Conservation (phyloP, 2,113 vertebrate species). For the Antechinus flavipes region DNA sequence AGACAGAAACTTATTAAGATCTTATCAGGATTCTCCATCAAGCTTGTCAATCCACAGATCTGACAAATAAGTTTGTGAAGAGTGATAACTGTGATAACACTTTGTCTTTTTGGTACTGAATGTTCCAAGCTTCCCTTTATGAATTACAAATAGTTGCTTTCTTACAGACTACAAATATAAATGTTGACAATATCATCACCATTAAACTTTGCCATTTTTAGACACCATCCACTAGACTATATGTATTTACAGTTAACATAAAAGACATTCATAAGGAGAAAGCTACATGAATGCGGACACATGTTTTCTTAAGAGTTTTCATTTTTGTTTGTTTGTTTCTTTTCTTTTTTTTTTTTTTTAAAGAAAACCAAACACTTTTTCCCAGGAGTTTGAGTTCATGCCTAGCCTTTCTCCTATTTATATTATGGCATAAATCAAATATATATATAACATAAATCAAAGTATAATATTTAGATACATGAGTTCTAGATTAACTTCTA, state of each 20-base stretch:
- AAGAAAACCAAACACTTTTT: constrained; percentile 1
- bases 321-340: constrained; percentile 20
- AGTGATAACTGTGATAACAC: constrained; percentile 55
- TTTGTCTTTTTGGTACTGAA: constrained; percentile 43
- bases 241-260: constrained; percentile 32
- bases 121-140: constrained; percentile 55
- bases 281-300: constrained; percentile 28
- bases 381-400: constrained; percentile 5
- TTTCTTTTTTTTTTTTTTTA: background rate
- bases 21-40: constrained; percentile 45
- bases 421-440: background rate
- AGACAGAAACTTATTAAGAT: constrained; percentile 18
- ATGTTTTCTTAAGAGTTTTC: constrained; percentile 11
- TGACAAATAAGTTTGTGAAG: constrained; percentile 65
- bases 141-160: constrained; percentile 72
- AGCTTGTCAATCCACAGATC: constrained; percentile 48
- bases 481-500: constrained; percentile 7
- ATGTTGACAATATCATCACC: constrained; percentile 57
- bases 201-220: constrained; percentile 70
- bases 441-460: background rate
- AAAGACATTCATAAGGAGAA: constrained; percentile 3
- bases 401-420: background rate
- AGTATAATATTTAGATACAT: background rate
- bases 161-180: constrained; percentile 63
- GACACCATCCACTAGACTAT: constrained; percentile 37